Evolutionary conservation across 2,888 invertebrate species (phyloP).

Genomic region (Oxystoma pomonae): DNA sequence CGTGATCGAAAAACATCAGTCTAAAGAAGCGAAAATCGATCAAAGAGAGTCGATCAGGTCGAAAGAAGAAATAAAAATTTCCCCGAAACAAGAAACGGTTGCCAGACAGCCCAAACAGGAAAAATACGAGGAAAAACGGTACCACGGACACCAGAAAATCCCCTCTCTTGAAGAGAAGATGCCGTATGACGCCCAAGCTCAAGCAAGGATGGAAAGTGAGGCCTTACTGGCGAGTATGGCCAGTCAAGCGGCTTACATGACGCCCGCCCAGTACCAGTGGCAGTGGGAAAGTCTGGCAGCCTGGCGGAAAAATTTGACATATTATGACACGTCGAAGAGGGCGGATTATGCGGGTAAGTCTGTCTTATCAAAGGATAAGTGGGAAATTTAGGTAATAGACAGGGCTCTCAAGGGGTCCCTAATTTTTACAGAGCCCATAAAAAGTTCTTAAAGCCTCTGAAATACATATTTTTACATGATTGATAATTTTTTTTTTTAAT

Average conservation of each 20-base stretch:
- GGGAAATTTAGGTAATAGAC: too few species aligned
- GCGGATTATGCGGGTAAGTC: constrained; percentile 37
- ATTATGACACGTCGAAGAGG: constrained; percentile 53
- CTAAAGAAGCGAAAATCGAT: constrained; percentile 44
- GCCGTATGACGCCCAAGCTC: constrained; percentile 38
- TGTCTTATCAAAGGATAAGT: too few species aligned
- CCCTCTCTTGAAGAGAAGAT: constrained; percentile 33
- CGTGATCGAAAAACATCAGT: constrained; percentile 46
- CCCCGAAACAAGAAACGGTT: constrained; percentile 38
- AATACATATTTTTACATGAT: too few species aligned
- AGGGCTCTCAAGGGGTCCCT: too few species aligned
- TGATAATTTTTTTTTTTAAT: too few species aligned
- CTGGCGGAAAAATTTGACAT: constrained; percentile 56
- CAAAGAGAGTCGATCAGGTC: constrained; percentile 43
- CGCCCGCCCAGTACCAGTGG: constrained; percentile 56
- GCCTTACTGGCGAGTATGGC: constrained; percentile 54
- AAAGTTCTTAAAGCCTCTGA: too few species aligned
- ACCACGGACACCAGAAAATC: constrained; percentile 24
- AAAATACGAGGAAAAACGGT: constrained; percentile 48
- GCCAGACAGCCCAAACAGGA: constrained; percentile 44
- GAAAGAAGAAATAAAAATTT: constrained; percentile 50
- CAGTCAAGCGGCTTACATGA: constrained; percentile 58
- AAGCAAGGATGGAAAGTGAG: constrained; percentile 44
- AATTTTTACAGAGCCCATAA: too few species aligned
- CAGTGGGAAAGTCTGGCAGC: constrained; percentile 52